Evolutionary conservation across 2,888 invertebrate species (phyloP).

Genomic region (Notocelia uddmanniana): DNA sequence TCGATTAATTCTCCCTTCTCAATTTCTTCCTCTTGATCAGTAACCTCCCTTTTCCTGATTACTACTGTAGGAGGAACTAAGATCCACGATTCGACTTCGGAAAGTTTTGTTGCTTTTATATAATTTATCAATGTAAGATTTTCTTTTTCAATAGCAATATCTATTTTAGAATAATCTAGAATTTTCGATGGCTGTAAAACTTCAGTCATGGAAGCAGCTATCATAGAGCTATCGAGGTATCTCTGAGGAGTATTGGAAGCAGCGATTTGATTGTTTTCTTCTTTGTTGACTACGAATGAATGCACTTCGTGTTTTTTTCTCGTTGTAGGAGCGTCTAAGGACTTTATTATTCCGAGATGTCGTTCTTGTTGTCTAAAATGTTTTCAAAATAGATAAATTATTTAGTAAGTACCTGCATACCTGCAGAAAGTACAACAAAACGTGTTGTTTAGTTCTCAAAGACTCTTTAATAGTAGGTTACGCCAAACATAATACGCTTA

Average conservation of each 20-base stretch:
- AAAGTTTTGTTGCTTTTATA: constrained; percentile 67
- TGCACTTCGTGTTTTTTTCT: constrained; percentile 82
- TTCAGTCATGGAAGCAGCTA: constrained; percentile 47
- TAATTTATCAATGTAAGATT: constrained; percentile 55
- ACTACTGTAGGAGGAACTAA: constrained; percentile 72
- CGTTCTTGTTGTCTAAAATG: constrained; percentile 90
- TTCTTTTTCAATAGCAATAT: constrained; percentile 55
- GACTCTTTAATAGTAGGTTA: too few relatives aligned
- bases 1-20: constrained; percentile 71
- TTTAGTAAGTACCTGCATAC: too few relatives aligned
- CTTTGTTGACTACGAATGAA: constrained; percentile 76
- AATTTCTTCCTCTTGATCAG: constrained; percentile 58
- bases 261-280: constrained; percentile 62
- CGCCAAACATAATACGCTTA: too few relatives aligned
- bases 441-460: too few relatives aligned
- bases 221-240: constrained; percentile 68
- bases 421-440: too few relatives aligned
- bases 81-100: constrained; percentile 73
- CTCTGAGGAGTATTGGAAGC: constrained; percentile 64
- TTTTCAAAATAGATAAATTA: neutral
- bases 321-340: constrained; percentile 76
- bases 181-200: constrained; percentile 26
- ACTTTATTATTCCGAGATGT: constrained; percentile 90
- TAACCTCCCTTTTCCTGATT: constrained; percentile 71
- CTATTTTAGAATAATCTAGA: constrained; percentile 48